Conservation (phyloP, 2,888 invertebrate species). For the Ennomos fuscantarius region DNA sequence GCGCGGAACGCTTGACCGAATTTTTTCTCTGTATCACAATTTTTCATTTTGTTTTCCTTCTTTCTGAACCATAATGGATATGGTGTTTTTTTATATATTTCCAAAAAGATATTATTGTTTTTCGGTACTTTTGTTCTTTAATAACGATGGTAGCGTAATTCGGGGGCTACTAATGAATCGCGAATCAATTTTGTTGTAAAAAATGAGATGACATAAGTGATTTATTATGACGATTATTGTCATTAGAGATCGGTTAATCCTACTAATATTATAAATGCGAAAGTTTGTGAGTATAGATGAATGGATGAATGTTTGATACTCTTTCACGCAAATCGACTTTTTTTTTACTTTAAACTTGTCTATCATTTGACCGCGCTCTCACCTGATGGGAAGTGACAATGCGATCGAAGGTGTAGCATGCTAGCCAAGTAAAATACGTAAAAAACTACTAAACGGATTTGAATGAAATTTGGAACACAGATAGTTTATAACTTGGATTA, state of each 20-base stretch:
- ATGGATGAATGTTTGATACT: too few relatives aligned
- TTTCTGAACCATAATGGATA: constrained; percentile 40
- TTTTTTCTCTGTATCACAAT: constrained; percentile 32
- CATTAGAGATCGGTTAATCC: neutral
- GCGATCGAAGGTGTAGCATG: too few relatives aligned
- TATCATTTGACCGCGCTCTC: too few relatives aligned
- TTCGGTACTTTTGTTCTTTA: constrained; percentile 42
- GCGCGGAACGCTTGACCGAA: constrained; percentile 16
- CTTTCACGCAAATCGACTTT: too few relatives aligned
- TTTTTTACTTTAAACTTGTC: too few relatives aligned
- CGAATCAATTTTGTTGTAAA: constrained; percentile 39
- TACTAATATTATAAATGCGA: too few relatives aligned
- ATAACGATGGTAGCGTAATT: constrained; percentile 41
- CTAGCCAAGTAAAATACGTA: too few relatives aligned
- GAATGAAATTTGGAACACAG: too few relatives aligned
- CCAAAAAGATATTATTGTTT: constrained; percentile 42
- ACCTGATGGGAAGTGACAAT: too few relatives aligned
- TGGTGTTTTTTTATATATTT: constrained; percentile 37
- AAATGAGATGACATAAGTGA: constrained; percentile 19
- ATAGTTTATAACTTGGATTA: too few relatives aligned
- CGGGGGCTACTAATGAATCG: constrained; percentile 45
- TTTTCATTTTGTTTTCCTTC: constrained; percentile 33
- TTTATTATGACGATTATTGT: constrained; percentile 17
- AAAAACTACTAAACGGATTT: too few relatives aligned
- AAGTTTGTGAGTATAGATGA: too few relatives aligned